Evolutionary conservation across 2,888 invertebrate genomes (phyloP).

Genomic region (Tortrix viridana): DNA sequence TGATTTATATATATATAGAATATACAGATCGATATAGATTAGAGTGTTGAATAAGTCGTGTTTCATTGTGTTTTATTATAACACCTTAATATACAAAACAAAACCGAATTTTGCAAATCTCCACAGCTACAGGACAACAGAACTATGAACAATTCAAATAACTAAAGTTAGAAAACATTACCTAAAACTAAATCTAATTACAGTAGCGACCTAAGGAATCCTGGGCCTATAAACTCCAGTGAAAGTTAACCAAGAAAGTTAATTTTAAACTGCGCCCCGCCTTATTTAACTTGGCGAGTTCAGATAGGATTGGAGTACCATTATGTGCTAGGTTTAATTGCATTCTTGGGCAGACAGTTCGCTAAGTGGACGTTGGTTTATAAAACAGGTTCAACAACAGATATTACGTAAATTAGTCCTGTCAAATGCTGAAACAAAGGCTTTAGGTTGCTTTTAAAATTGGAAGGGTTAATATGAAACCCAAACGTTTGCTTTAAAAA

Average conservation of each 20-base stretch:
- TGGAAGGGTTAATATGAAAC: too few species aligned
- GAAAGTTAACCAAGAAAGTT: conserved; percentile 50
- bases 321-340: conserved; percentile 29
- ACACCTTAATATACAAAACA: too few species aligned
- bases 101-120: neutral
- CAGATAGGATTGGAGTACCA: conserved; percentile 7
- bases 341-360: conserved; percentile 21
- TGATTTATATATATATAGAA: too few species aligned
- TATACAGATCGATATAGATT: too few species aligned
- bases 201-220: conserved; percentile 26
- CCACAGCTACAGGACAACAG: neutral
- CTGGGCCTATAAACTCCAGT: conserved; percentile 36
- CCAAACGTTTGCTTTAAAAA: too few species aligned
- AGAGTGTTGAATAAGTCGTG: too few species aligned
- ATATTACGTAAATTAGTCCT: too few species aligned
- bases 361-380: neutral
- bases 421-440: too few species aligned
- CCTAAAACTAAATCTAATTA: conserved; percentile 38
- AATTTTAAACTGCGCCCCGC: conserved; percentile 49
- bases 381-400: too few species aligned
- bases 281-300: conserved; percentile 40
- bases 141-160: conserved; percentile 13
- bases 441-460: too few species aligned
- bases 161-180: conserved; percentile 23
- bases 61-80: too few species aligned